Base-by-base conservation (phyloP, 2,797 vertebrate species). In the Falco rusticolus region DNA sequence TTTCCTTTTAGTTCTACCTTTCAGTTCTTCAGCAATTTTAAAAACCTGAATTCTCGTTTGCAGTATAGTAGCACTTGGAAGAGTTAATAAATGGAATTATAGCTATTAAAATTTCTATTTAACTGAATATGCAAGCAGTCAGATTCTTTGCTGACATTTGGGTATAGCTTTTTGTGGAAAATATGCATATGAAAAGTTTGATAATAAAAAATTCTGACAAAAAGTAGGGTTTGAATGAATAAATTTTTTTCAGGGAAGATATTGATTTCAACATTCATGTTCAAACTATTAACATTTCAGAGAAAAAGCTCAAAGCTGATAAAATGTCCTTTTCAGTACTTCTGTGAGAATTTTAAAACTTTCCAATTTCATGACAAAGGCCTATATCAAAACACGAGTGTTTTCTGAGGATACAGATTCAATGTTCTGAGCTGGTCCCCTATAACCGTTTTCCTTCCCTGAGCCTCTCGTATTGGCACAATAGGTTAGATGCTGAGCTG, bases 361-460 rank as follows among this genome's bases (percentile, higher is more conserved):
- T 94, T 72, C 20, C 34, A 61, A 65, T 92, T 93, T 93, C 28
- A 66, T 45, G 41, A 69, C 63, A 93, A 94, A 93, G 13, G 18
- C 51, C 53, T 78, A 9, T 78, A 70, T 75, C 66, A 85, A 78
- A 79, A 94, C 79, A 28, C 25, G 26, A 10, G 45, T 39, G 37
- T 92, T 96, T 95, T 89, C 50, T 81, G 50, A 75, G 25, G 57
- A 59, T 89, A 83, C 19, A 63, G 20, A 69, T 85, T 87, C 31
- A 41, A 16, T 56, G 13, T 89, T 94, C 68, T 87, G 64, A 87
- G 47, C 47, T 74, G 18, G 12, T 84, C 50, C 48, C 28, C 78
- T 59, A 66, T 87, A 95, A 87, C 69, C n/a, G 75, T 96, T 94
- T 93, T 89, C 57, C 87, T 96, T 95, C 95, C 89, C 92, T 95